Evolutionary conservation across 1,140 invertebrate species (phyloP).

Genomic region (Heterodera carotae): DNA sequence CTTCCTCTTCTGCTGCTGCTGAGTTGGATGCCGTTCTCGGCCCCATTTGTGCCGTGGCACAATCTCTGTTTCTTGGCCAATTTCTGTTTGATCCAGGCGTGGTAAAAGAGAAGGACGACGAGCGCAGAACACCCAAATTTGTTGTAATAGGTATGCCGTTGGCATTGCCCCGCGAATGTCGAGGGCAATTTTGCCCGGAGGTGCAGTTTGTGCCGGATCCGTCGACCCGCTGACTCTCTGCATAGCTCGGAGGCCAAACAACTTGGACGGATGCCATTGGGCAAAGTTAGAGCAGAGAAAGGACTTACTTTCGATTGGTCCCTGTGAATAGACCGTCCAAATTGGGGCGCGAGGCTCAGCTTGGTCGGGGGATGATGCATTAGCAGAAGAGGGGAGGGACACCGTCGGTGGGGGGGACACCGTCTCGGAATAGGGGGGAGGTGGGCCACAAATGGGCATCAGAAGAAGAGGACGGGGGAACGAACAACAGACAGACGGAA

Average conservation of each 20-base stretch:
- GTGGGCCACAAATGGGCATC: neutral
- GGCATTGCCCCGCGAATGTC: neutral
- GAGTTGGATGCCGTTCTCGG: neutral
- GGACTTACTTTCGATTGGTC: neutral
- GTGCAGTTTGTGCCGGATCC: neutral
- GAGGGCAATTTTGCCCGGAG: neutral
- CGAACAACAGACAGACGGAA: too few relatives aligned
- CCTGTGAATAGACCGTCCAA: neutral
- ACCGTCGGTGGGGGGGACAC: too few relatives aligned
- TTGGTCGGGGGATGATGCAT: neutral
- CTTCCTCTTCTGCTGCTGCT: neutral
- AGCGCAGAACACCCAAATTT: neutral
- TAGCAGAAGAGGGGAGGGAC: neutral
- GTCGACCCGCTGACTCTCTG: constrained; percentile 3
- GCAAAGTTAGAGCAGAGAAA: neutral
- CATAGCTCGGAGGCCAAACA: constrained; percentile 1
- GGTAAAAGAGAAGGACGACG: neutral
- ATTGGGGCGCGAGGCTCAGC: neutral
- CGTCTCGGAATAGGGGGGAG: neutral
- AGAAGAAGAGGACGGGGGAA: neutral
- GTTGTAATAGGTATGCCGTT: neutral
- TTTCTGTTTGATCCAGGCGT: neutral
- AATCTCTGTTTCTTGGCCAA: neutral
- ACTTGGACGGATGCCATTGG: neutral
- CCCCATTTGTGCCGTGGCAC: neutral